phyloP scores from a whole-genome alignment of 2,113 vertebrate genomes.

The Charina bottae region DNA sequence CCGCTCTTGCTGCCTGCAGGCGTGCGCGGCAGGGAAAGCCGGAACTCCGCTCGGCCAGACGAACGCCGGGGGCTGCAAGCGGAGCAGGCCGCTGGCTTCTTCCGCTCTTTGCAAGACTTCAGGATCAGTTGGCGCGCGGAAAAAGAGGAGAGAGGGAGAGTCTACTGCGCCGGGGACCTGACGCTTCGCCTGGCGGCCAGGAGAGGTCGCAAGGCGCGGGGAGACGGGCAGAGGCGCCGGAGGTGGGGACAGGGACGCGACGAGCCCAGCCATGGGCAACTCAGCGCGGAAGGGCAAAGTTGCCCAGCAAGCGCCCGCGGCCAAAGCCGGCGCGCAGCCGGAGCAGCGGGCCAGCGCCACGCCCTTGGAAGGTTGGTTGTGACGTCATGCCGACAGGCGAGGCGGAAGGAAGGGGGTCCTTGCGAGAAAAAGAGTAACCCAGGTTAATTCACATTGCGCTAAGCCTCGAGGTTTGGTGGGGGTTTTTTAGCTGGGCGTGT shows the following conservation, averaged over 20 bases:
- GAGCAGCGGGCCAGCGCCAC: background rate
- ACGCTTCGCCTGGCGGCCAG: background rate
- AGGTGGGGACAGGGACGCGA: too few species aligned
- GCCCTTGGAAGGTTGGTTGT: background rate
- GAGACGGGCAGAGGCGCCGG: background rate
- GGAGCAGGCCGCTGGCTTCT: background rate
- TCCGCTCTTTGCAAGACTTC: background rate
- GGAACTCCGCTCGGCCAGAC: too few species aligned
- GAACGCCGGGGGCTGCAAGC: background rate
- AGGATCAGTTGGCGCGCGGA: background rate
- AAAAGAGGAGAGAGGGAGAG: background rate
- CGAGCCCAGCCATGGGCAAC: background rate
- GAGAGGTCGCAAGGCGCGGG: background rate
- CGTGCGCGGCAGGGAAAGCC: too few species aligned
- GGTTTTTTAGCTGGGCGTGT: background rate
- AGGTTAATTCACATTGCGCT: background rate
- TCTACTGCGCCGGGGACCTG: background rate
- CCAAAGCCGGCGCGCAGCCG: background rate
- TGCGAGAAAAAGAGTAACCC: background rate
- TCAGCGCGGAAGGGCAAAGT: conserved; percentile 7
- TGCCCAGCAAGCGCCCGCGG: background rate
- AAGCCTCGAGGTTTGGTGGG: background rate
- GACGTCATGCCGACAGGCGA: background rate
- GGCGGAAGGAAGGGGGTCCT: background rate
- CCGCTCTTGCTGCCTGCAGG: background rate